Evolutionary conservation across 2,113 vertebrate genomes (phyloP).

Genomic region (Uropsilus gracilis): DNA sequence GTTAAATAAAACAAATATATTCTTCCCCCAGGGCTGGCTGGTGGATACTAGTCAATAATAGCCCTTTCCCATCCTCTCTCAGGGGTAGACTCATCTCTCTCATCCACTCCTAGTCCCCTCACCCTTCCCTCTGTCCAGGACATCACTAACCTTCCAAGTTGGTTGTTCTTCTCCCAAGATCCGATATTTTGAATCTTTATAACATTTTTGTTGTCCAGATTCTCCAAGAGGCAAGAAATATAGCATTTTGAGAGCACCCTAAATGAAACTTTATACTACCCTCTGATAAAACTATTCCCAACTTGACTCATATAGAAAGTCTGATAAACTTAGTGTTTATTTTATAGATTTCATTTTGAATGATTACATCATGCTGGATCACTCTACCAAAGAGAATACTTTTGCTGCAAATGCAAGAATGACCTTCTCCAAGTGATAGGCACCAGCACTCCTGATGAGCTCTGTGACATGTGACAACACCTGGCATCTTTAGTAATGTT

Average conservation of each 20-base stretch:
- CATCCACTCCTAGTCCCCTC: accelerated
- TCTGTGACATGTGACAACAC: not conserved
- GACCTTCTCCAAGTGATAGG: not conserved
- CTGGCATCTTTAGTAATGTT: not conserved
- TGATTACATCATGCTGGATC: not conserved
- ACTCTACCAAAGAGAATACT: not conserved
- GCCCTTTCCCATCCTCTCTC: not conserved
- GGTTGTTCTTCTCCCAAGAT: not conserved
- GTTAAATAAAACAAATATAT: not conserved
- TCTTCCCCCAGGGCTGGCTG: not conserved
- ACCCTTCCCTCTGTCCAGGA: not conserved
- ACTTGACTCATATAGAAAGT: not conserved
- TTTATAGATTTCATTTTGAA: not conserved
- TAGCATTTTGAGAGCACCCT: not conserved
- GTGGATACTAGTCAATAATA: not conserved
- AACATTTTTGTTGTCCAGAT: not conserved
- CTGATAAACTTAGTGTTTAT: not conserved
- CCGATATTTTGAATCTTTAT: not conserved
- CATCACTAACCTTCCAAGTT: not conserved
- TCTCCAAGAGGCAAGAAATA: not conserved
- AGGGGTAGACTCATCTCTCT: not conserved
- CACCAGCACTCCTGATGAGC: not conserved
- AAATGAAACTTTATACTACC: not conserved
- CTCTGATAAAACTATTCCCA: not conserved
- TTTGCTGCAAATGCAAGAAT: not conserved